Evolutionary conservation across 2,888 invertebrate genomes (phyloP), one percentile per base, ranked within the genome.

Genomic region (Drosophila melanosoma): DNA sequence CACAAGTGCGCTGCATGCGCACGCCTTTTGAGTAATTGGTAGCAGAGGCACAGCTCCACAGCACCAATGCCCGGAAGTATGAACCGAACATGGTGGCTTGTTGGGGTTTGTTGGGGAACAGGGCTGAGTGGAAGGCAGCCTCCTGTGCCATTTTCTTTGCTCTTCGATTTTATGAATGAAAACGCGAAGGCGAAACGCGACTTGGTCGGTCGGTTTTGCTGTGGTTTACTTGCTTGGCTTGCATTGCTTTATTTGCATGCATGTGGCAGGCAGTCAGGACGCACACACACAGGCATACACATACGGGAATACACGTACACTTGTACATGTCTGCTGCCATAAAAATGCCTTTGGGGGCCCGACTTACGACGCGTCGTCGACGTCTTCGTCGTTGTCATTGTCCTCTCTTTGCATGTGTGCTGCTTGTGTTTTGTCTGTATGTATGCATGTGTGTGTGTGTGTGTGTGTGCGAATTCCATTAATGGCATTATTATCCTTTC

Each of bases 121-220:
- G n/a, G 35, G 11, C 20, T 26, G 26, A 10, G 40, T 0, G 40
- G 40, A 23, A 8, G 15, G 52, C 82, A 73, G 81, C 81, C 70
- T 70, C 76, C 84, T 81, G 73, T 76, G 69, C 77, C 84, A 79
- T 89, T 89, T 85, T 88, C 86, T 85, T 86, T 85, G 74, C 86
- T 89, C 90, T 86, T 86, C 90, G 86, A 85, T 85, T 85, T 89
- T 89, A 90, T 86, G 90, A 89, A 85, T 89, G 86, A 79, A 89
- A 89, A 76, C 83, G 82, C 81, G 82, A 82, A 82, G 81, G 76
- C 82, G 80, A 71, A 79, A 81, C 89, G 84, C 79, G 79, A 89
- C 87, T 85, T 82, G 89, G 81, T 75, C 64, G 70, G 40, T 79
- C 69, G 76, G 68, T 67, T 12, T 78, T 66, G 79, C 65, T 74